phyloP scores from a whole-genome alignment of 2,888 invertebrate species.

The Pyrrhosoma nymphula region DNA sequence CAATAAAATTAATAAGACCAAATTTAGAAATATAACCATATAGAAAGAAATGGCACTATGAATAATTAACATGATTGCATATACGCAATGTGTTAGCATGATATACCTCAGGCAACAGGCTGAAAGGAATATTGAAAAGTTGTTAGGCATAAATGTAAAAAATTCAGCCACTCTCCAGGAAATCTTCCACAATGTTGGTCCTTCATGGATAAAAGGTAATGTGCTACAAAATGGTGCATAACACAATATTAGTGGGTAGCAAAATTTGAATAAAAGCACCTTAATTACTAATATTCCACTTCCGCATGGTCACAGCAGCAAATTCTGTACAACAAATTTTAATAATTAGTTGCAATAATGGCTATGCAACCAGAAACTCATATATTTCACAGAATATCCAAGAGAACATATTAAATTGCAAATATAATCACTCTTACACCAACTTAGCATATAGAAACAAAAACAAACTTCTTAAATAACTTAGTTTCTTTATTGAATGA shows the following conservation, averaged over 20 bases:
- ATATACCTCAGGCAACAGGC: background rate
- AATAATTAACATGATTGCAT: too few relatives aligned
- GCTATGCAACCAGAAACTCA: background rate
- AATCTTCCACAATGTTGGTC: background rate
- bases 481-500: background rate
- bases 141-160: background rate
- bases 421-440: background rate
- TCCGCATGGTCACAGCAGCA: background rate
- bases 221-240: background rate
- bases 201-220: background rate
- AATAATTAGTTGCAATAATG: background rate
- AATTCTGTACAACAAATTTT: background rate
- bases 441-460: background rate
- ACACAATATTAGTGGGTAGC: background rate
- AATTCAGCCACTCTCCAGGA: background rate
- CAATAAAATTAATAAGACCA: too few relatives aligned
- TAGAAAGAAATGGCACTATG: too few relatives aligned
- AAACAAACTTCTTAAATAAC: background rate
- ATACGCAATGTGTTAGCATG: background rate
- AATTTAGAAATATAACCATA: too few relatives aligned
- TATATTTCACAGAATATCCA: background rate
- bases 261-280: background rate
- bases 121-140: background rate
- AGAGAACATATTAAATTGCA: background rate
- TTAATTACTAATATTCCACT: background rate